Base-by-base conservation (phyloP, 2,113 vertebrate species). In the Promerops cafer region DNA sequence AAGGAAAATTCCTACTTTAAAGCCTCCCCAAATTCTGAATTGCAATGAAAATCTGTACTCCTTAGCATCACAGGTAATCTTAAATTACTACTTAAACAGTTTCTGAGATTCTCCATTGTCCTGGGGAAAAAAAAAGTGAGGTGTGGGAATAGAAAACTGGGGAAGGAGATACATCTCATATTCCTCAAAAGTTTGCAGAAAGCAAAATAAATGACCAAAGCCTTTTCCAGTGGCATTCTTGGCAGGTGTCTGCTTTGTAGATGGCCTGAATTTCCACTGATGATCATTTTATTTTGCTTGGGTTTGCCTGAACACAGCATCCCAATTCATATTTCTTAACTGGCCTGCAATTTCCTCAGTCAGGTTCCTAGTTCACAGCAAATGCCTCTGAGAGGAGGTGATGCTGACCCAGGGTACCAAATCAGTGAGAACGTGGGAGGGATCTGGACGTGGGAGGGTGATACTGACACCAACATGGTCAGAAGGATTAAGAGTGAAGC, bases 81-180 rank as follows among this genome's bases (percentile, higher is more conserved):
- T 39, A 35, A 75, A 47, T 26, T 81, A 9, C 19, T 45, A 13
- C 54, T 75, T 53, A 47, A 85, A 61, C 10, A 47, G 24, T 66
- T 28, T 35, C 50, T 85, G 47, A 70, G 64, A 63, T 68, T 50
- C 35, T 91, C n/a, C 30, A 44, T 44, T 9, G 20, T 42, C 15
- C 13, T 16, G 37, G n/a, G 6, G 2, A 2, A 42, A 13, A 20
- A 9, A 11, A 28, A 7, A 35, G n/a, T 0, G 0, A 11, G 17
- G 39, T 44, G 2, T 27, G 1, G 2, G 6, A 17, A 56, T 18
- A 78, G 27, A 52, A 89, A 81, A 56, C 6, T 47, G 14, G 65
- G 26, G 30, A 47, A 68, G 30, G 24, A 63, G 54, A 45, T 28
- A 70, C 14, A 66, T 13, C 4, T 53, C 56, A 45, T 19, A 3